These are phyloP conservation scores for Plecturocebus donacophilus DNA, from an alignment of 2,113 vertebrate species.

Conservation along the genomic window DNA sequence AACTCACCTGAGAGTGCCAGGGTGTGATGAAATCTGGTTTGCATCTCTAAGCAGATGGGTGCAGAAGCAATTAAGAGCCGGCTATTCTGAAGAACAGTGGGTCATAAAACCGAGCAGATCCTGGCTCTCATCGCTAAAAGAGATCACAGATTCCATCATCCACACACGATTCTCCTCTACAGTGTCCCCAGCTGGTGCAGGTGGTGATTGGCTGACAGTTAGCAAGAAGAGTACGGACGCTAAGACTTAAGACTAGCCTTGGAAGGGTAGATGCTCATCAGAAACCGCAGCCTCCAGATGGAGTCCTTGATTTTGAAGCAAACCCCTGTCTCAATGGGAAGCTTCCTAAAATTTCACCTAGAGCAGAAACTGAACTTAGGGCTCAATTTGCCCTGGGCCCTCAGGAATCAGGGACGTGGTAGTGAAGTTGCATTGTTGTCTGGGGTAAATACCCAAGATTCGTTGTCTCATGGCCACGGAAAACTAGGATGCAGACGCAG, in stretches of 20 bases:
- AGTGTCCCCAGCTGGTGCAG: accelerated
- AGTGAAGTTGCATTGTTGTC: neutral
- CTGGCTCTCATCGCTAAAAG: neutral
- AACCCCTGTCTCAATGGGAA: neutral
- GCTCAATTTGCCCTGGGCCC: neutral
- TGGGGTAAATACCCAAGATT: too few relatives aligned
- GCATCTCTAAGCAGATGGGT: neutral
- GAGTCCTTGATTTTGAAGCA: neutral
- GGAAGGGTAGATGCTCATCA: neutral
- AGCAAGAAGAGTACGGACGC: neutral
- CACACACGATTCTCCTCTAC: neutral
- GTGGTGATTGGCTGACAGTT: neutral
- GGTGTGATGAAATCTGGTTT: neutral
- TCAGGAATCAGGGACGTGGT: neutral
- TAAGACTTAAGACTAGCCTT: neutral
- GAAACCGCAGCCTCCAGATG: neutral
- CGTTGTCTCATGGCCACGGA: too few relatives aligned
- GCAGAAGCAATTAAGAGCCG: neutral
- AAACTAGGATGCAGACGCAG: too few relatives aligned
- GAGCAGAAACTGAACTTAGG: neutral
- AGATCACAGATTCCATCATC: neutral
- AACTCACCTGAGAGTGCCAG: neutral
- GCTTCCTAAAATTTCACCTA: neutral
- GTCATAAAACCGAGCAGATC: neutral
- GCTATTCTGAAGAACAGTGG: neutral